Conservation (phyloP, 2,888 invertebrate species). For the Epirrhoe tristata region DNA sequence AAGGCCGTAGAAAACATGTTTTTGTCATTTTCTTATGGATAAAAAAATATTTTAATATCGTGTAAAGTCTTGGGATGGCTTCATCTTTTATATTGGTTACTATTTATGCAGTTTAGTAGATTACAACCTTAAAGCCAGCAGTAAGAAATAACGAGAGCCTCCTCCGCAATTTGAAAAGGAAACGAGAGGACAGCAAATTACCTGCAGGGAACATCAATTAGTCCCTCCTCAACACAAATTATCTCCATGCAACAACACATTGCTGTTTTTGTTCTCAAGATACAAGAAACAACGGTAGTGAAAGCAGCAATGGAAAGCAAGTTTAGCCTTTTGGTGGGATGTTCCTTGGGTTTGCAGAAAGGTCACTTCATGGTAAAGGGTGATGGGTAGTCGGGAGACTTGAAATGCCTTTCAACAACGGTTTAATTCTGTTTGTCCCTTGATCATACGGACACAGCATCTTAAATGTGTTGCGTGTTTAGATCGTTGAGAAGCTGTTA, state of each 20-base stretch:
- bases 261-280: not conserved
- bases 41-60: too few species aligned
- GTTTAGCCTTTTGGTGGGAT: not conserved
- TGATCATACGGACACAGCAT: not conserved
- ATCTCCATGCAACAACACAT: constrained; percentile 1
- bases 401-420: constrained; percentile 7
- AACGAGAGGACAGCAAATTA: constrained; percentile 30
- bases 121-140: not conserved
- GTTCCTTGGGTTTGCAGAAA: not conserved
- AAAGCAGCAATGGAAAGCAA: constrained; percentile 5
- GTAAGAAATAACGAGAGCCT: constrained; percentile 12
- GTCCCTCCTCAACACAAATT: not conserved
- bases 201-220: constrained; percentile 21
- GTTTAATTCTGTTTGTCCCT: constrained; percentile 11
- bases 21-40: too few species aligned
- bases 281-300: not conserved
- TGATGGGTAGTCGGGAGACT: constrained; percentile 15
- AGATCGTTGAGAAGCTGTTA: not conserved
- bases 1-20: too few species aligned
- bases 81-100: not conserved
- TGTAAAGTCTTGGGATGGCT: too few species aligned
- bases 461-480: not conserved
- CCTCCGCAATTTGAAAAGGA: constrained; percentile 33
- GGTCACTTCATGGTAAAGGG: constrained; percentile 11
- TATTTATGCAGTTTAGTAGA: not conserved